Evolutionary conservation across 2,113 vertebrate genomes (phyloP).

Genomic region (Syngnathoides biaculeatus): DNA sequence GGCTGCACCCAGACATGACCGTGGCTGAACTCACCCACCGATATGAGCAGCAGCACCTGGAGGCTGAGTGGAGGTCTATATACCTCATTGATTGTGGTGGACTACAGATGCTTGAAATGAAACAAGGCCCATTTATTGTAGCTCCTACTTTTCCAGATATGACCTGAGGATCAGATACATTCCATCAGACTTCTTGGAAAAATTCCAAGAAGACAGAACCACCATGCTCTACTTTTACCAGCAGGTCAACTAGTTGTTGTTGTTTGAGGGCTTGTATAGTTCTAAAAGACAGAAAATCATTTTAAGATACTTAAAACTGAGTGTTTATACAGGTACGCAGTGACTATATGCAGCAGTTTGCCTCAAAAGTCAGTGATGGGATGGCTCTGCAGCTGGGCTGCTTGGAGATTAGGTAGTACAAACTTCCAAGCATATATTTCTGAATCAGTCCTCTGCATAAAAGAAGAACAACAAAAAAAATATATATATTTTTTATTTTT

Average conservation of each 20-base stretch:
- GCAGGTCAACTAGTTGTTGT: conserved; percentile 73
- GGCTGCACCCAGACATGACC: conserved; percentile 85
- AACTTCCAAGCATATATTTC: not conserved
- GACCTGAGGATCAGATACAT: conserved; percentile 89
- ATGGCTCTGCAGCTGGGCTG: conserved; percentile 94
- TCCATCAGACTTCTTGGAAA: conserved; percentile 80
- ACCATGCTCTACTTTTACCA: conserved; percentile 91
- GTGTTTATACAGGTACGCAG: conserved; percentile 77
- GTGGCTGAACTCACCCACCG: conserved; percentile 83
- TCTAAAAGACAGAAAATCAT: not conserved
- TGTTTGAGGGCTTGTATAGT: not conserved
- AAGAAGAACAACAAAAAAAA: not conserved
- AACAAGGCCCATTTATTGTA: not conserved
- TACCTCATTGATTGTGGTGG: not conserved
- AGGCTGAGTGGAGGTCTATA: conserved; percentile 91
- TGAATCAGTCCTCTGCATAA: not conserved
- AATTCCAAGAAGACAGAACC: conserved; percentile 84
- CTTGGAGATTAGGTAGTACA: conserved; percentile 83
- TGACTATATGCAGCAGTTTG: conserved; percentile 88
- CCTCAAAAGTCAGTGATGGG: conserved; percentile 89
- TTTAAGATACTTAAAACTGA: not conserved
- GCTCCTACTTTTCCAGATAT: conserved; percentile 73
- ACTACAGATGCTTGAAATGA: no score
- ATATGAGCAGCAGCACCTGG: conserved; percentile 86
- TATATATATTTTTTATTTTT: not conserved